Percentiles rank a stretch among this genome's conserved stretches.
Conservation (phyloP, 2,888 invertebrate species). For the Uloborus plumipes region DNA sequence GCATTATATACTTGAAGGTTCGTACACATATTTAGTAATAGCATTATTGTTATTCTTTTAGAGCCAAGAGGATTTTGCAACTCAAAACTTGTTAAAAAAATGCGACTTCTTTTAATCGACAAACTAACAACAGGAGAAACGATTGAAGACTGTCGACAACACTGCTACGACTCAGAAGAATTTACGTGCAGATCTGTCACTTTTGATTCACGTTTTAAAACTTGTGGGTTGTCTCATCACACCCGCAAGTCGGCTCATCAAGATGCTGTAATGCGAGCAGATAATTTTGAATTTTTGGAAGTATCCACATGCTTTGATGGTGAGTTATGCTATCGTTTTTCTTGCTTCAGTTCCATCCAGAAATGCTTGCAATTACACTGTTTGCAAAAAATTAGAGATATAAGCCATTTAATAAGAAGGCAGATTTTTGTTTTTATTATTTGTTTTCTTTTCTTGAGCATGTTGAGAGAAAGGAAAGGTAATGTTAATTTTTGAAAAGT, state of each 20-base stretch:
- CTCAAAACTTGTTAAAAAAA: slow-evolving; percentile 44
- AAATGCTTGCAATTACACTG: too few relatives aligned
- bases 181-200: slow-evolving; percentile 71
- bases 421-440: too few relatives aligned
- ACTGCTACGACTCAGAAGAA: slow-evolving; percentile 69
- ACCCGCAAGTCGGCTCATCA: slow-evolving; percentile 66
- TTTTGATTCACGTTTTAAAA: slow-evolving; percentile 43
- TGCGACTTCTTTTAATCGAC: slow-evolving; percentile 52
- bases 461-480: too few relatives aligned
- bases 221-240: slow-evolving; percentile 73
- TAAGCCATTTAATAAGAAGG: too few relatives aligned
- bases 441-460: too few relatives aligned
- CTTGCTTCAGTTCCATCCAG: too few relatives aligned
- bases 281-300: slow-evolving; percentile 57
- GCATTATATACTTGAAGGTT: background rate
- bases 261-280: slow-evolving; percentile 32
- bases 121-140: slow-evolving; percentile 68
- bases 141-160: slow-evolving; percentile 70
- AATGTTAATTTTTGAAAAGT: too few relatives aligned
- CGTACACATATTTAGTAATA: background rate
- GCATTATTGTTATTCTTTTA: slow-evolving; percentile 9
- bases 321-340: slow-evolving; percentile 8
- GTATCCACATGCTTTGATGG: slow-evolving; percentile 65
- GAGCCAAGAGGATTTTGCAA: slow-evolving; percentile 65
- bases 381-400: too few relatives aligned